Conservation (phyloP, 2,797 vertebrate species). For the Gadopsis bispinosus region DNA sequence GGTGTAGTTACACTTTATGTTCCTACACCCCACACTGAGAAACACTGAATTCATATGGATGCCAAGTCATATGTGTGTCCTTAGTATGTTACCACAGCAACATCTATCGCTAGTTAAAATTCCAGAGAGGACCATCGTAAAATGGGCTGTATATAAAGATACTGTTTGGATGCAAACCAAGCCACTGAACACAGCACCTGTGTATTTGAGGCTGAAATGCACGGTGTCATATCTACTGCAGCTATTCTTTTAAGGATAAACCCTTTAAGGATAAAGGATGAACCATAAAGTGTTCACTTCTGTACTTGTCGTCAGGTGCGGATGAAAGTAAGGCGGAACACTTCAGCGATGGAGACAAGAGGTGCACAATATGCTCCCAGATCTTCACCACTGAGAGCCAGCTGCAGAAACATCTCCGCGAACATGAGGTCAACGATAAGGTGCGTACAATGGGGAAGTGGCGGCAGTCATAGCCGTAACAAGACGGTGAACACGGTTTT, state of each 20-base stretch:
- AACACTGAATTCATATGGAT: neutral
- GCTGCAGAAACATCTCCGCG: conserved; percentile 94
- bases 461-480: neutral
- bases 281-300: conserved; percentile 4
- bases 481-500: neutral
- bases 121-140: neutral
- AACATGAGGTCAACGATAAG: conserved; percentile 97
- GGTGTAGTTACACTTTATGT: too few species aligned
- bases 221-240: neutral
- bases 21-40: neutral
- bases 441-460: conserved; percentile 68
- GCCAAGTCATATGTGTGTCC: neutral
- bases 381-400: conserved; percentile 93
- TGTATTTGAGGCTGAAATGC: neutral
- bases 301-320: conserved; percentile 43
- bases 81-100: neutral
- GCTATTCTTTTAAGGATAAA: conserved; percentile 4
- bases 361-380: conserved; percentile 93
- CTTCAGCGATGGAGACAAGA: conserved; percentile 87
- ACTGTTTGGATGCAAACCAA: neutral
- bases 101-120: neutral
- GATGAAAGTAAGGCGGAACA: conserved; percentile 80
- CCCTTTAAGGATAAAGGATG: too few species aligned
- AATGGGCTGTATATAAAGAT: neutral
- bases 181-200: neutral